Conservation (phyloP, 1,140 invertebrate species). For the Callitettix versicolor region DNA sequence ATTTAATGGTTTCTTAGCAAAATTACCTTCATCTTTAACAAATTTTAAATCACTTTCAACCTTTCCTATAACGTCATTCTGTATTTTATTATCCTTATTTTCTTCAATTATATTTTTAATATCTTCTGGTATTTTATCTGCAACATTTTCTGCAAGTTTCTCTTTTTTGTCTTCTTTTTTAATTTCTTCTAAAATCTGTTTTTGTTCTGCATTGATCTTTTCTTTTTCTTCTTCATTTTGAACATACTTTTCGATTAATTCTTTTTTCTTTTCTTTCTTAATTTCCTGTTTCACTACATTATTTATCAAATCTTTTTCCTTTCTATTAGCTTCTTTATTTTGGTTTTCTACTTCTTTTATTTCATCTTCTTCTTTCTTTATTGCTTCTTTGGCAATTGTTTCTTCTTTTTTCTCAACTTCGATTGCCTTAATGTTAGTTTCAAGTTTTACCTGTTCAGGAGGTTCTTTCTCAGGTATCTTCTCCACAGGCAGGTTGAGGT, state of each 20-base stretch:
- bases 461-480: not conserved
- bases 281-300: slow-evolving; percentile 44
- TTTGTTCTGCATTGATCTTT: slow-evolving; percentile 36
- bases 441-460: slow-evolving; percentile 11
- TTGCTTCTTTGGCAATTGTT: slow-evolving; percentile 33
- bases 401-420: slow-evolving; percentile 31
- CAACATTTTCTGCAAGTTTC: not conserved
- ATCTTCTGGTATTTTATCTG: not conserved
- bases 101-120: slow-evolving; percentile 32
- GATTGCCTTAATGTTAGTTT: slow-evolving; percentile 21
- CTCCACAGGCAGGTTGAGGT: too few species aligned
- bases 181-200: slow-evolving; percentile 32
- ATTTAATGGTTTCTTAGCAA: not conserved
- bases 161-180: slow-evolving; percentile 25
- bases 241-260: slow-evolving; percentile 45
- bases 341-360: slow-evolving; percentile 37
- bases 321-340: slow-evolving; percentile 39
- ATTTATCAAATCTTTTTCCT: slow-evolving; percentile 36
- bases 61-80: not conserved
- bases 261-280: slow-evolving; percentile 42
- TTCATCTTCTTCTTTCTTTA: slow-evolving; percentile 43
- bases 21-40: not conserved
- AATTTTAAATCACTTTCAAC: not conserved
- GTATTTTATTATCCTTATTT: not conserved
- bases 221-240: slow-evolving; percentile 43